Percentiles rank a stretch among this genome's conserved stretches.
These are phyloP conservation scores for Protomyctophum bolini DNA, from an alignment of 2,113 vertebrate species.

Conservation along the genomic window DNA sequence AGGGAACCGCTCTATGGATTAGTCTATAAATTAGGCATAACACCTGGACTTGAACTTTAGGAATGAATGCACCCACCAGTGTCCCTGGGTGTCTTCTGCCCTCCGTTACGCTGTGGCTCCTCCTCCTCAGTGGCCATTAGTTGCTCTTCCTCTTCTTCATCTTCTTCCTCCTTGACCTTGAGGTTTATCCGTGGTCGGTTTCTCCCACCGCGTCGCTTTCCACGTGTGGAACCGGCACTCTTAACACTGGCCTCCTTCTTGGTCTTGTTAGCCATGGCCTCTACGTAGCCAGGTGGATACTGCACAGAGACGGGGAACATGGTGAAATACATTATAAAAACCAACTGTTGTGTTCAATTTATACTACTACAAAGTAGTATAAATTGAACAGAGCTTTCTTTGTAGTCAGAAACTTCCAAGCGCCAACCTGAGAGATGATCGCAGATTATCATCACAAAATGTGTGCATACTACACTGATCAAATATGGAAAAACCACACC, in stretches of 20 bases:
- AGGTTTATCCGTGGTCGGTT: constrained; percentile 74
- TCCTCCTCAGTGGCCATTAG: constrained; percentile 46
- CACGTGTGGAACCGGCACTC: constrained; percentile 65
- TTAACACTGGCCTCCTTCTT: constrained; percentile 83
- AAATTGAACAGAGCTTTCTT: too few relatives aligned
- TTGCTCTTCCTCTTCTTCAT: constrained; percentile 56
- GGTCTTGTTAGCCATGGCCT: constrained; percentile 95
- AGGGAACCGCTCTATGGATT: too few relatives aligned
- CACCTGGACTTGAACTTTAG: constrained; percentile 32
- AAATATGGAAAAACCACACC: too few relatives aligned
- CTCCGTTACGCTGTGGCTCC: constrained; percentile 82
- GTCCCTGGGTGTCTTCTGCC: constrained; percentile 81
- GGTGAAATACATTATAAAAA: too few relatives aligned
- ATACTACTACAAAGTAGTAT: too few relatives aligned
- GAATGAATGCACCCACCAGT: constrained; percentile 77
- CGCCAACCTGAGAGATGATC: too few relatives aligned
- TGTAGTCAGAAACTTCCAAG: too few relatives aligned
- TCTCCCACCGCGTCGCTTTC: constrained; percentile 82
- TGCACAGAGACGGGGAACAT: constrained; percentile 53
- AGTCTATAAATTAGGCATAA: too few relatives aligned
- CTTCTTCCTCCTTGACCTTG: constrained; percentile 69
- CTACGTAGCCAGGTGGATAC: constrained; percentile 96
- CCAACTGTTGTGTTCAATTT: too few relatives aligned
- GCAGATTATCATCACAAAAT: too few relatives aligned
- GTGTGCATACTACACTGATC: too few relatives aligned